Evolutionary conservation across 2,797 vertebrate species (phyloP).

Genomic region (Meriones psammophilus): DNA sequence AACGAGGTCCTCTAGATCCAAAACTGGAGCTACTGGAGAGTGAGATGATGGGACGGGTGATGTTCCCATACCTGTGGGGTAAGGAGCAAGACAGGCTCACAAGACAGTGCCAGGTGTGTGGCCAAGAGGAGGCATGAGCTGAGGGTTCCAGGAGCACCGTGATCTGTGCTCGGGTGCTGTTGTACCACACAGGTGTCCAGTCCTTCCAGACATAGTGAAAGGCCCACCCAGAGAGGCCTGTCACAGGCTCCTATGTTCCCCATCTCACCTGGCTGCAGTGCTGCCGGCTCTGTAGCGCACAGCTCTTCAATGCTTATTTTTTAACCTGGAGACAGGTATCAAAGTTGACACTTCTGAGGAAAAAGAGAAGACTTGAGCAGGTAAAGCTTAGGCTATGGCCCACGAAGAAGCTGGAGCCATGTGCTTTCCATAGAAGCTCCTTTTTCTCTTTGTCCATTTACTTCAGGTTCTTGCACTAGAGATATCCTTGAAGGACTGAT

Average conservation of each 20-base stretch:
- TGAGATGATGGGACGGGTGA: neutral
- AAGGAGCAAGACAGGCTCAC: neutral
- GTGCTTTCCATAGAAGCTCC: neutral
- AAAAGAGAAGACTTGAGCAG: neutral
- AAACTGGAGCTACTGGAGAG: neutral
- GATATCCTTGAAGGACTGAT: neutral
- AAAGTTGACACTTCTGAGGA: neutral
- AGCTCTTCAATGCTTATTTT: neutral
- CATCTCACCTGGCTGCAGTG: too few relatives aligned
- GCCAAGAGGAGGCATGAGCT: neutral
- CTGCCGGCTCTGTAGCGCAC: neutral
- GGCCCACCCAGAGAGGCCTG: neutral
- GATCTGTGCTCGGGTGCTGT: rapidly evolving
- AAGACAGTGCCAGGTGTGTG: too few relatives aligned
- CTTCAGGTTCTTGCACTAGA: neutral
- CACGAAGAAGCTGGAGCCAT: neutral
- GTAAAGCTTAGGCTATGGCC: neutral
- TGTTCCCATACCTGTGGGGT: neutral
- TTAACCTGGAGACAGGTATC: neutral
- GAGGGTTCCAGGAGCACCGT: neutral
- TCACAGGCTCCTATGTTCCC: neutral
- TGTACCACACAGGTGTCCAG: rapidly evolving
- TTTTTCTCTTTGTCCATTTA: neutral
- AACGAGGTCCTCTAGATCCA: neutral
- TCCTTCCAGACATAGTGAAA: neutral